Base-by-base conservation (phyloP, 2,888 invertebrate species). In the Drosophila limbata region DNA sequence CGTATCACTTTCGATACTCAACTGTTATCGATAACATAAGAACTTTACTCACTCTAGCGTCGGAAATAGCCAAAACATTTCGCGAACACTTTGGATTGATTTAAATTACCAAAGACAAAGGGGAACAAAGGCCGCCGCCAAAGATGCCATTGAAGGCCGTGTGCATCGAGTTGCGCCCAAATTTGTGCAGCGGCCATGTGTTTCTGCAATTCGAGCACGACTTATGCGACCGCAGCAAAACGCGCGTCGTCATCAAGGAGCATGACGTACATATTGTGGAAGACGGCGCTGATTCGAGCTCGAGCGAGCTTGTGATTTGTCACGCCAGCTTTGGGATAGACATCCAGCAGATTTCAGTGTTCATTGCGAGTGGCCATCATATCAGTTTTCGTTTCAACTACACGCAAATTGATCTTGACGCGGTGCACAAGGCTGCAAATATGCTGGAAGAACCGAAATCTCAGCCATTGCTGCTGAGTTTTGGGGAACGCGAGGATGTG, bases 141-240 rank as follows among this genome's bases (percentile, higher is more conserved):
- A 69, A 72, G 62, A 91, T 91, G 91, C 74, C 86, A 21, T 65
- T 91, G 31, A 69, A 81, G 48, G 88, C 69, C 53, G 77, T 90
- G 55, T 88, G 88, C 67, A 84, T 92, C 51, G 92, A 92, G 60
- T 70, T 92, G 66, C 92, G 92, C 35, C 90, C 88, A 55, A 89
- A 89, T 70, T 66, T 92, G 55, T 76, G 71, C 63, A 90, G 92
- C 64, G 92, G 91, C 60, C 84, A 88, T 73, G 89, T 90, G 3
- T 84, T 87, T 47, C 68, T 92, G n/a, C 79, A 81, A 25, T 91
- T 92, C 50, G 78, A 90, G 11, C 72, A 86, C 17, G 67, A 76
- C 17, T 64, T 89, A 1, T 62, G 69, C n/a, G 77, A 87, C 66
- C 11, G 45, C 21, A 17, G n/a, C 4, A 57, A 65, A 31, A 78